A percentile compares a stretch with the other conserved stretches of the same genome.
These are phyloP conservation scores for Chlorocebus sabaeus DNA, from an alignment of 2,113 vertebrate species.

Conservation along the genomic window DNA sequence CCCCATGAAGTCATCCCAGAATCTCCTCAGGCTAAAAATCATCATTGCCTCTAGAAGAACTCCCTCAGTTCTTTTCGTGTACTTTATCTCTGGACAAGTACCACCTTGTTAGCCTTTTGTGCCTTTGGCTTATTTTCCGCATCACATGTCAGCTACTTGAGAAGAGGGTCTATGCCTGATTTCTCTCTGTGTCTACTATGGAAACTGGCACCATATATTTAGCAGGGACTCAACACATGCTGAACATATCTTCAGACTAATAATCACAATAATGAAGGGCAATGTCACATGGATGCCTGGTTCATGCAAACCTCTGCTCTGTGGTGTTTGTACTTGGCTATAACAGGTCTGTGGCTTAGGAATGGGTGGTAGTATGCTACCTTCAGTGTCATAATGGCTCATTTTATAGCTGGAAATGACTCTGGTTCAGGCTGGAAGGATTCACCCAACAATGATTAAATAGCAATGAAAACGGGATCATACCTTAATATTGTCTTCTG, in stretches of 20 bases:
- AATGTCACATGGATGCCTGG: neutral
- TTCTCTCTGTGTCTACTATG: neutral
- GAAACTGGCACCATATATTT: neutral
- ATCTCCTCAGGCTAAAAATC: neutral
- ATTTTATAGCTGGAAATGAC: neutral
- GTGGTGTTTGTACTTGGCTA: neutral
- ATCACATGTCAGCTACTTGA: neutral
- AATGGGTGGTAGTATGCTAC: neutral
- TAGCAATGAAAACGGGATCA: conserved; percentile 18
- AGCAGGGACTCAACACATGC: neutral
- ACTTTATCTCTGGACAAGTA: neutral
- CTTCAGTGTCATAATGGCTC: neutral
- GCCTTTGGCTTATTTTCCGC: neutral
- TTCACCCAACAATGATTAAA: neutral
- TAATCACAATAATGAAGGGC: too few relatives aligned
- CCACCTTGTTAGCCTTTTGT: neutral
- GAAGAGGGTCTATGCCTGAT: neutral
- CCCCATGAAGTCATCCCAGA: neutral
- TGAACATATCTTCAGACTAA: neutral
- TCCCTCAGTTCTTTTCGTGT: neutral
- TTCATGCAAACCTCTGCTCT: neutral
- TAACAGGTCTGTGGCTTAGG: neutral
- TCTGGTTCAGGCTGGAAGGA: neutral
- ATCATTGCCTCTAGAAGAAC: neutral
- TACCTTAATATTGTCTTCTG: conserved; percentile 96